Evolutionary conservation across 2,888 invertebrate genomes (phyloP), one percentile per base, ranked within the genome.

Genomic region (Blomia tropicalis): DNA sequence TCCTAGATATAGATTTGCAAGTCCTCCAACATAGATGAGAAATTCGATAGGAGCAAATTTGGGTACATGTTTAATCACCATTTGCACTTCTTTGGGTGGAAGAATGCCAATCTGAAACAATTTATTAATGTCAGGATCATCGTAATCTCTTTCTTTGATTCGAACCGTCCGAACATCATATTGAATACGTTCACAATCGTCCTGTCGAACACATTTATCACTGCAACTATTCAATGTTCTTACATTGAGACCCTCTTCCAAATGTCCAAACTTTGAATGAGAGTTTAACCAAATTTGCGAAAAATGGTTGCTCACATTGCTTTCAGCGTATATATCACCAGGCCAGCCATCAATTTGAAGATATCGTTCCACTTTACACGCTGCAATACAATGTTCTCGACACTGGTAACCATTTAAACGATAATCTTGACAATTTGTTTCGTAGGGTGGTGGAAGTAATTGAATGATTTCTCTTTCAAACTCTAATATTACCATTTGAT

Each of bases 21-120:
- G 62, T 27, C 62, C 62, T n/a, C 62, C 62, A 27, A 62, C 27
- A 27, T 62, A 62, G 36, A 62, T 62, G 23, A 56, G 23, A 27
- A 62, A 43, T 43, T 62, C 62, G 7, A 62, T 43, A 1, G 41
- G 25, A n/a, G 22, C 56, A 36, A 41, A 62, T 58, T 62, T 62
- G 1, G 62, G 62, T 27, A 56, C 27, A 58, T 62, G 62, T 51
- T 43, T 32, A 32, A 58, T 56, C 43, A 41, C 44, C 58, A 62
- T 54, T 30, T 62, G 56, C 4, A 62, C 58, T 17, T 36, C 17
- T 23, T 62, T 56, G 5, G 62, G 62, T 1, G 62, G 62, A 19
- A 62, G 30, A 29, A 62, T 58, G n/a, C 62, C 62, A 32, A 62
- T 58, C 4, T 32, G 56, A 17, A 62, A 36, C 54, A 29, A 56